These are phyloP conservation scores for Pelochelys cantorii DNA, from an alignment of 2,797 vertebrate species.

Conservation along the genomic window DNA sequence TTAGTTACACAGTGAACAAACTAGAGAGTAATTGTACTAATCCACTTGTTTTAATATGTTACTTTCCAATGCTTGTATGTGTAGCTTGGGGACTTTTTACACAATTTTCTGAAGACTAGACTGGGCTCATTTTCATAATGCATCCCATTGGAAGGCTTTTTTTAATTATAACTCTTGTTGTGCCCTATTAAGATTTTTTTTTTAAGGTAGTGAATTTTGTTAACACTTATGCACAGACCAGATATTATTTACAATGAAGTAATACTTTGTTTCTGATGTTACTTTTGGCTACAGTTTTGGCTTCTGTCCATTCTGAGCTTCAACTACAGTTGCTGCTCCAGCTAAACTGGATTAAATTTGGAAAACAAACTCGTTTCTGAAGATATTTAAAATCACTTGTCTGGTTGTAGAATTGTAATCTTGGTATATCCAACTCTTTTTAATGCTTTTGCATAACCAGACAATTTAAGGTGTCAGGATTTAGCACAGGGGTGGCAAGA, in stretches of 20 bases:
- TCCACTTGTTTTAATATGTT: background rate
- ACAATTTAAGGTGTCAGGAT: background rate
- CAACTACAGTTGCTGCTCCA: slow-evolving; percentile 29
- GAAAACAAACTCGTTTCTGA: slow-evolving; percentile 33
- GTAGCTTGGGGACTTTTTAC: background rate
- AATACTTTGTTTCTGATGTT: background rate
- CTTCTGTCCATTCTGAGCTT: slow-evolving; percentile 15
- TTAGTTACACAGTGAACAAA: background rate
- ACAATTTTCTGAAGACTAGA: background rate
- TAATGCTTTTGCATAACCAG: background rate
- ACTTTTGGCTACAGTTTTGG: background rate
- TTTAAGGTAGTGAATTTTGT: background rate
- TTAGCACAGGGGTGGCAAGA: background rate
- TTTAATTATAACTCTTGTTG: background rate
- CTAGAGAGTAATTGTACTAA: background rate
- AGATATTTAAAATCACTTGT: slow-evolving; percentile 1
- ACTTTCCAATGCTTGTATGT: background rate
- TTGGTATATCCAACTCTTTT: background rate
- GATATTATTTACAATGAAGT: background rate
- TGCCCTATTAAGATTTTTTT: background rate
- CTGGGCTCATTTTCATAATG: background rate
- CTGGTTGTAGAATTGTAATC: background rate
- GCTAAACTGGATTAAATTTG: slow-evolving; percentile 15
- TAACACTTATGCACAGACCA: background rate
- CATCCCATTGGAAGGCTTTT: background rate